Evolutionary conservation across 1,140 invertebrate genomes (phyloP), one percentile per base, ranked within the genome.

Genomic region (Megalonaias nervosa): DNA sequence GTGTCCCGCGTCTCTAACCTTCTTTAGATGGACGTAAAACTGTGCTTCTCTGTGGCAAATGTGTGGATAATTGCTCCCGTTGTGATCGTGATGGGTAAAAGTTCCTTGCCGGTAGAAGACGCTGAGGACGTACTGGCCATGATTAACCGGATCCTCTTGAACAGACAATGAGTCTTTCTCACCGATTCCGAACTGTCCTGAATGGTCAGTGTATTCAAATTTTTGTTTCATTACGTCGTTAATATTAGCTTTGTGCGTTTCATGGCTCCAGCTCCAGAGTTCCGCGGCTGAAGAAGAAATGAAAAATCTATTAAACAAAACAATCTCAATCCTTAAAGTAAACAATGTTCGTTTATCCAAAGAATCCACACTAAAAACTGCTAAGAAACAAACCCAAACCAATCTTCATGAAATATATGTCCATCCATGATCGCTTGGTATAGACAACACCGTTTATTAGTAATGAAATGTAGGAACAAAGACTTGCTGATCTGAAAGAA

Each of bases 21-120:
- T 73, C 62, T 38, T 55, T 26, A 21, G 80, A 61, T 23, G 71
- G 60, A 75, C 61, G 38, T 77, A 85, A 59, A 86, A 85, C 64
- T 84, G 81, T 11, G 75, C 80, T 11, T 82, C 82, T 56, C 80
- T 65, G 9, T 77, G 75, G 57, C 73, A 75, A 21, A 68, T 75
- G 19, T 75, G 21, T 12, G 65, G 65, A 6, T 3, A 38, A 6
- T 38, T 38, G 12, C 21, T 61, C 3, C 17, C n/a, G 17, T 21
- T 67, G 26, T 26, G 17, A 11, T 17, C 26, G 17, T 67, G 19
- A 69, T 56, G 31, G 19, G n/a, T 6, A 26, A 15, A 55, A n/a
- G 58, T 72, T 72, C 69, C 75, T 72, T 77, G 66, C 57, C 64
- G 65, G 61, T 77, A 77, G 31, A 72, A 72, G 13, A 77, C 75